Base-by-base conservation (phyloP, 2,797 vertebrate species). In the Acrossocheilus wenchowensis region DNA sequence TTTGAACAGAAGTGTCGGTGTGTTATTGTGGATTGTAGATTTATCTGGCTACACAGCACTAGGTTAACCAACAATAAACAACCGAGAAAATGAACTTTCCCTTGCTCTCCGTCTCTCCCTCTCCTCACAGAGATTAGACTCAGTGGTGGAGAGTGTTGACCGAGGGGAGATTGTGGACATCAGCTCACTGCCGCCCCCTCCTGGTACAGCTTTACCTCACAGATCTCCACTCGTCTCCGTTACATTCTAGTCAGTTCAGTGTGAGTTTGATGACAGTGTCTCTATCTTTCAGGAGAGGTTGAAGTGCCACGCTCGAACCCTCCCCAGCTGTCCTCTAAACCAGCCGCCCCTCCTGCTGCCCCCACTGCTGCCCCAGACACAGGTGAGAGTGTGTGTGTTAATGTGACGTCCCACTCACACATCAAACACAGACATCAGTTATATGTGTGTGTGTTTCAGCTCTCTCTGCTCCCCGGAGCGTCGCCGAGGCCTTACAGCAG, bases 401-500 rank as follows among this genome's bases (percentile, higher is more conserved):
- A n/a, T 52, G 26, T 43, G 50, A 10, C 4, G 5, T 23, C 62
- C 15, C 41, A 17, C 8, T 3, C 39, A 52, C 23, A 30, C 19
- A n/a, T 62, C 2, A 69, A 21, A 54, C 15, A 3, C 9, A 41
- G 36, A 48, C 30, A 14, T 14, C 60, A 6, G n/a, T 6, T 62
- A 62, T 17, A 10, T 9, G 7, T 23, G 21, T n/a, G 54, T 83
- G 83, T 86, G 57, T 87, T 73, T 43, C 48, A 95, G 94, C 89
- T 3, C 89, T 93, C 9, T 95, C 94, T 19, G 91, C 96, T 30
- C 97, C 97, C 0, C 92, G 89, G 74, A 96, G 92, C 72, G n/a
- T 96, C 34, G 93, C 93, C 54, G 97, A 98, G 88, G 97, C 97
- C 0, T 93, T 98, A 87, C 96, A 97, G 92, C 97, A 98, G 93